Base-by-base conservation (phyloP, 1,140 invertebrate species). In the Diplogasteroides magnus region DNA sequence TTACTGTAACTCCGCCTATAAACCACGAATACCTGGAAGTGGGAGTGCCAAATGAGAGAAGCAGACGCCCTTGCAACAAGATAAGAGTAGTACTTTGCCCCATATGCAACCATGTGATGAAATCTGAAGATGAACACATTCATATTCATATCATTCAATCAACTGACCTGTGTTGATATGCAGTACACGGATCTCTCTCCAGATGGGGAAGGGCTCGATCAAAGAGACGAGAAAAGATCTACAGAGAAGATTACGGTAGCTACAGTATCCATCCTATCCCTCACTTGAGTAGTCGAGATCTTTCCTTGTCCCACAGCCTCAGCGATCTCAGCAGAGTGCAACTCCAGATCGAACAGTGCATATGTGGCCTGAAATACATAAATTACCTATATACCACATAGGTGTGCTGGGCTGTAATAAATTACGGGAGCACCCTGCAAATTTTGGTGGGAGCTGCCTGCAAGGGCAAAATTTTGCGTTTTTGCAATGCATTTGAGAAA, bases 21-120 rank as follows among this genome's bases (percentile, higher is more conserved):
- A 48, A 19, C 6, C 37, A 19, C 6, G 6, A 48, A 48, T 48
- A 48, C 37, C 6, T 89, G 87, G 79, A 98, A 97, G 78, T 90
- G 90, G 25, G 88, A 88, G 77, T 92, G 89, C 94, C 95, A 98
- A 72, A 96, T 94, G 86, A 89, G 89, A 29, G 91, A 91, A 0
- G 95, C 94, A 55, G 97, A 88, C 26, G 94, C 91, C 76, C 91
- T 87, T 0, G 95, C 97, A 78, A 97, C 90, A 61, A 97, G 85
- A 85, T 99, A 98, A 0, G 94, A 91, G 84, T 98, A 98, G 85
- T 98, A 98, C 84, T 96, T 97, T 0, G 93, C 94, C 31, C 95
- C 96, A 84, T 99, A 98, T 1, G 94, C 93, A 3, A 97, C 91
- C 31, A 98, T 85, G 85, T 99, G 96, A 68, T 92, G 91, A 86